Conservation (phyloP, 2,113 vertebrate genomes). For the Rhinolophus sinicus region DNA sequence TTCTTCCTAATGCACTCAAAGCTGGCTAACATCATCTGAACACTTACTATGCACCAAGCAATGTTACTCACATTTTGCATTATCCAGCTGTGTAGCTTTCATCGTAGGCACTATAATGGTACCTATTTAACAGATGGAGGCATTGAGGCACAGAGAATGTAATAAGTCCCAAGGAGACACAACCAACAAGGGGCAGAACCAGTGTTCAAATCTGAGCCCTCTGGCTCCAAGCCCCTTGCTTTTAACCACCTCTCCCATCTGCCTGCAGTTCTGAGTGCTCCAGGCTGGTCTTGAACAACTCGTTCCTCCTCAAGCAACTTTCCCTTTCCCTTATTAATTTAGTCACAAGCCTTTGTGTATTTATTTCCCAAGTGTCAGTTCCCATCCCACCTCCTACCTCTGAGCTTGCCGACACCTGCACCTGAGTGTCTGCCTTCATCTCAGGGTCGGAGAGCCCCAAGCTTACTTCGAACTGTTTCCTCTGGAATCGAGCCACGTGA, state of each 20-base stretch:
- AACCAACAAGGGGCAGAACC: neutral
- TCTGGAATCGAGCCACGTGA: neutral
- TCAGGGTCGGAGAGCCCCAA: neutral
- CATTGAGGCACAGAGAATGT: neutral
- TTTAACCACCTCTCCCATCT: neutral
- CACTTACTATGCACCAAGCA: neutral
- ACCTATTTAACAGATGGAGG: neutral
- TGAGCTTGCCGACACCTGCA: neutral
- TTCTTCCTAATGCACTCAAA: neutral
- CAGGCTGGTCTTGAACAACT: neutral
- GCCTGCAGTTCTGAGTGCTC: neutral
- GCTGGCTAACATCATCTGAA: rapidly evolving
- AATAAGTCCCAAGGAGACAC: neutral
- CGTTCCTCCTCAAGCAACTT: neutral
- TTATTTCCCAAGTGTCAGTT: neutral
- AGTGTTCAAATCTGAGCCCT: neutral
- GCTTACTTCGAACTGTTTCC: neutral
- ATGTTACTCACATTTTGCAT: neutral
- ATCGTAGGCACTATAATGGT: neutral
- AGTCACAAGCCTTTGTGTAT: neutral
- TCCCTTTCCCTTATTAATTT: neutral
- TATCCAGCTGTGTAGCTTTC: neutral
- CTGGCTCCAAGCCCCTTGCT: neutral
- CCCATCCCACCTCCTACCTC: neutral
- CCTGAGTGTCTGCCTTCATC: neutral